phyloP scores from a whole-genome alignment of 1,140 invertebrate species.

The Nomia melanderi region DNA sequence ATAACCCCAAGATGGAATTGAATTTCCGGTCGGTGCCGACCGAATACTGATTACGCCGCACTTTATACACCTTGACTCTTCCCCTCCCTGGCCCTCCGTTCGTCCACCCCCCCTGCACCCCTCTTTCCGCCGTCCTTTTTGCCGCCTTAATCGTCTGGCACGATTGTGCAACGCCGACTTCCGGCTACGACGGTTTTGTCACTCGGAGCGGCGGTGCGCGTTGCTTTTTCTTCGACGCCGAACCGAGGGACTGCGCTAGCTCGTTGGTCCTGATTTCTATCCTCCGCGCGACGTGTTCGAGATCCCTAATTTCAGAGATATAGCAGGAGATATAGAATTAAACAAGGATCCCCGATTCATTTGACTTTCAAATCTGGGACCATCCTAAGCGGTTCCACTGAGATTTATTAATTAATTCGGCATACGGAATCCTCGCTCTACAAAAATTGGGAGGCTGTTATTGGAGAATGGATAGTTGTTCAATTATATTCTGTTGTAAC shows the following conservation, averaged over 20 bases:
- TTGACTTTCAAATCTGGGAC: not conserved
- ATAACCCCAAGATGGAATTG: constrained; percentile 66
- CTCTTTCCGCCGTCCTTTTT: constrained; percentile 21
- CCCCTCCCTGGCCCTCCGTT: not conserved
- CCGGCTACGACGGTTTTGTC: constrained; percentile 33
- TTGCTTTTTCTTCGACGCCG: constrained; percentile 6
- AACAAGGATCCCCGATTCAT: not conserved
- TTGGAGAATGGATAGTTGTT: no score
- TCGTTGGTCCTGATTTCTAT: constrained; percentile 5
- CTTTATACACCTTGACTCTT: constrained; percentile 37
- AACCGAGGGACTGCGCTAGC: not conserved
- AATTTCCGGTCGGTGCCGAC: constrained; percentile 57
- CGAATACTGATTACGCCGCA: constrained; percentile 52
- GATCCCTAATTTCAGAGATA: not conserved
- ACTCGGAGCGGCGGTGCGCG: not conserved
- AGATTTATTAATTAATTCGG: no score
- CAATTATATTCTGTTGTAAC: no score
- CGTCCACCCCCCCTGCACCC: no score
- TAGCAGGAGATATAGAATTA: not conserved
- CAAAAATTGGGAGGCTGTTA: no score
- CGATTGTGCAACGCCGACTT: constrained; percentile 37
- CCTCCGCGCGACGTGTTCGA: not conserved
- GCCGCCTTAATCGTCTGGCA: constrained; percentile 42
- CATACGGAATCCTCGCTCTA: no score
- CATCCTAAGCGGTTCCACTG: no score